phyloP scores from a whole-genome alignment of 2,888 invertebrate species.

The Agrochola circellaris region DNA sequence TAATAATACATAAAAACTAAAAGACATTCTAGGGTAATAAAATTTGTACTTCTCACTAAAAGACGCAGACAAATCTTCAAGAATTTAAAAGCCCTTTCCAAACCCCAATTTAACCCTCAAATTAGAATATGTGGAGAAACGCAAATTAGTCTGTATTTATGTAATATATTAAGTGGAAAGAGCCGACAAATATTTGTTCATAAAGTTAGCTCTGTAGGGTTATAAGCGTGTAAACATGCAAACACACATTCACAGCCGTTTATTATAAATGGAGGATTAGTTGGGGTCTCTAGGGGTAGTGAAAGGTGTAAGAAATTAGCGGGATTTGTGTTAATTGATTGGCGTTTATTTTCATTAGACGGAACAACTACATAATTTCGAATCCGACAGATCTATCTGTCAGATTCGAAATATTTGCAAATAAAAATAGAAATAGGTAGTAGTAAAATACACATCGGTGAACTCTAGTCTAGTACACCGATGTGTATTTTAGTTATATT shows the following conservation, averaged over 20 bases:
- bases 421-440: too few relatives aligned
- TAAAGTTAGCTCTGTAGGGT: conserved; percentile 72
- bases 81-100: conserved; percentile 7
- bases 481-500: background rate
- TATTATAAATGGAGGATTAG: conserved; percentile 81
- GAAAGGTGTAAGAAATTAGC: conserved; percentile 37
- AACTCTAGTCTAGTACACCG: too few relatives aligned
- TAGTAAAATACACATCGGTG: too few relatives aligned
- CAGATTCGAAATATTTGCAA: too few relatives aligned
- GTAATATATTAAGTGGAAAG: conserved; percentile 59
- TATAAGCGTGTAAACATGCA: conserved; percentile 67
- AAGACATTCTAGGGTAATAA: background rate
- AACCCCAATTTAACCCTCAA: conserved; percentile 43
- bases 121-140: conserved; percentile 45
- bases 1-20: background rate
- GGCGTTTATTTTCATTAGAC: background rate
- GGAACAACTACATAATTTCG: too few relatives aligned
- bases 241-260: conserved; percentile 72
- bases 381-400: too few relatives aligned
- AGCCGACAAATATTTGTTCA: conserved; percentile 65
- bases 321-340: conserved; percentile 1
- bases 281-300: conserved; percentile 63
- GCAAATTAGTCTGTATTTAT: conserved; percentile 58
- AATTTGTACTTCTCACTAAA: background rate
- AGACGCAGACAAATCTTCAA: background rate